Percentiles rank a stretch among this genome's conserved stretches.
phyloP scores from a whole-genome alignment of 2,888 invertebrate species.

The Brenthis daphne region DNA sequence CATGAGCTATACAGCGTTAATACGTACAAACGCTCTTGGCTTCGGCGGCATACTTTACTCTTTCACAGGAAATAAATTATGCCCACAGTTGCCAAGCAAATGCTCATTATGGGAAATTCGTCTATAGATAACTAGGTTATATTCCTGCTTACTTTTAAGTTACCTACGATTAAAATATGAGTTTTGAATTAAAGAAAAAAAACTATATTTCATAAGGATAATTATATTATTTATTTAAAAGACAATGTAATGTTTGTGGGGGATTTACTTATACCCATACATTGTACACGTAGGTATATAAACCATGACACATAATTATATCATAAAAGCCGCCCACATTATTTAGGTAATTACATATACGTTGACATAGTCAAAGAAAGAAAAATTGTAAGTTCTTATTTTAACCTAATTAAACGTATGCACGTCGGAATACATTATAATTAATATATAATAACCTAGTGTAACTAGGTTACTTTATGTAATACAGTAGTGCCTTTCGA shows the following conservation, averaged over 20 bases:
- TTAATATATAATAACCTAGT: no score
- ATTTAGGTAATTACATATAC: no score
- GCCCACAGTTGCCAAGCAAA: slow-evolving; percentile 57
- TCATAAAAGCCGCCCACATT: no score
- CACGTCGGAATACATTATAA: no score
- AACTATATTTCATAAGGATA: slow-evolving; percentile 19
- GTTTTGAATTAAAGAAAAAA: slow-evolving; percentile 21
- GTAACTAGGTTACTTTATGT: no score
- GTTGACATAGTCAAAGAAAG: no score
- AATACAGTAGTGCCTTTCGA: no score
- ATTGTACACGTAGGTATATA: neutral
- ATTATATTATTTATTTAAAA: slow-evolving; percentile 18
- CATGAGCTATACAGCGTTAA: slow-evolving; percentile 77
- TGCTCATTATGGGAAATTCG: slow-evolving; percentile 60
- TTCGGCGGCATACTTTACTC: slow-evolving; percentile 74
- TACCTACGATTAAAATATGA: slow-evolving; percentile 33
- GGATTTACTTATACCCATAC: slow-evolving; percentile 13
- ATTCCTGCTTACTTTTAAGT: slow-evolving; percentile 52
- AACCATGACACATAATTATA: no score
- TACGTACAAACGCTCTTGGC: slow-evolving; percentile 77
- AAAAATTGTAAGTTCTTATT: no score
- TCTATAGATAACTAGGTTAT: slow-evolving; percentile 63
- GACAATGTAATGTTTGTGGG: neutral
- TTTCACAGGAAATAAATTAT: slow-evolving; percentile 78
- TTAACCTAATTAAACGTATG: no score